phyloP scores from a whole-genome alignment of 1,140 invertebrate genomes.

The Ostrea denselamellosa region DNA sequence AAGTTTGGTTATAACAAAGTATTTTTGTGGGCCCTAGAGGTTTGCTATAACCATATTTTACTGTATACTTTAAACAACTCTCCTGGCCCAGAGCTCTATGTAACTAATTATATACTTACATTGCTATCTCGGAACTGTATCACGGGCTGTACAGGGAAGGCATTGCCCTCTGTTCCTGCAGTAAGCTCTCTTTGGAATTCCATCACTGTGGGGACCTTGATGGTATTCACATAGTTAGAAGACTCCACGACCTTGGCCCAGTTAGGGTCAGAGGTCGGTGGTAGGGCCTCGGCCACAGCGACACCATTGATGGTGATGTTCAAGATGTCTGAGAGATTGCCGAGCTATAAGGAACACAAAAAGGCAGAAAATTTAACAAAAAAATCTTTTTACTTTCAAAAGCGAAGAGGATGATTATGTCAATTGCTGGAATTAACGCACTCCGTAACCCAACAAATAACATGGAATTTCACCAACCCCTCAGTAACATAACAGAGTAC shows the following conservation, averaged over 20 bases:
- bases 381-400: too few relatives aligned
- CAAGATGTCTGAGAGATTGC: slow-evolving; percentile 55
- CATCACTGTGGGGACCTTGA: slow-evolving; percentile 28
- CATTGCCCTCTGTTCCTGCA: slow-evolving; percentile 47
- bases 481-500: too few relatives aligned
- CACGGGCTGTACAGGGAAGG: slow-evolving; percentile 47
- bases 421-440: too few relatives aligned
- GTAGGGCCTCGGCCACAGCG: slow-evolving; percentile 51
- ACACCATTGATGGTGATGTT: slow-evolving; percentile 59
- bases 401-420: too few relatives aligned
- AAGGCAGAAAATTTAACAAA: too few relatives aligned
- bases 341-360: slow-evolving; percentile 43
- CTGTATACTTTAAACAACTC: too few relatives aligned
- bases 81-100: neutral
- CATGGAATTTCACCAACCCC: too few relatives aligned
- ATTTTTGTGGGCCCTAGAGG: too few relatives aligned
- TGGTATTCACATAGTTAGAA: slow-evolving; percentile 23
- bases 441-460: too few relatives aligned
- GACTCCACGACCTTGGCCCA: slow-evolving; percentile 41
- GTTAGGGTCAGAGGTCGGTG: slow-evolving; percentile 37
- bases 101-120: slow-evolving; percentile 26
- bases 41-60: too few relatives aligned
- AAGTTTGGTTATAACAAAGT: too few relatives aligned
- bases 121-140: slow-evolving; percentile 45
- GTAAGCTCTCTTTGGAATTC: neutral